phyloP scores from a whole-genome alignment of 2,888 invertebrate species.

The Diarsia mendica region DNA sequence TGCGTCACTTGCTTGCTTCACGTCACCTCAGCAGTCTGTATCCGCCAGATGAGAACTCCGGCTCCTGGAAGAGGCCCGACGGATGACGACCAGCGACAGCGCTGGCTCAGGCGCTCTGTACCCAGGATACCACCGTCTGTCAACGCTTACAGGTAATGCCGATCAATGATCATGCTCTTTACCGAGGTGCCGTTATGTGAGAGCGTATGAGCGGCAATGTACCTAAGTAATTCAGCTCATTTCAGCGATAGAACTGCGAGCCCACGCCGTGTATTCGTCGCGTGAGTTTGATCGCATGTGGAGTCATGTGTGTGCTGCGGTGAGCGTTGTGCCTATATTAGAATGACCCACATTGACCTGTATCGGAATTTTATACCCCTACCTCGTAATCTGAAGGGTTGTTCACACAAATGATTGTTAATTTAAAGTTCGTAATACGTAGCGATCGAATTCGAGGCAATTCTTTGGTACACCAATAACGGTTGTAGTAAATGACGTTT shows the following conservation, averaged over 20 bases:
- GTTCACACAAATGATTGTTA: neutral
- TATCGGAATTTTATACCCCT: neutral
- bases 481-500: neutral
- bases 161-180: neutral
- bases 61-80: neutral
- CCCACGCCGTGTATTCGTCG: neutral
- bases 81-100: neutral
- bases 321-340: neutral
- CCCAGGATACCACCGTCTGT: neutral
- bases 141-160: neutral
- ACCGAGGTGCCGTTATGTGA: no score
- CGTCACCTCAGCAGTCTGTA: no score
- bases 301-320: neutral
- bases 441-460: no score
- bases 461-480: no score
- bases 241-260: neutral
- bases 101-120: neutral
- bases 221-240: neutral
- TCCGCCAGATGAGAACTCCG: no score
- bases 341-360: neutral
- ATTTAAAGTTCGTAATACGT: neutral
- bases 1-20: no score
- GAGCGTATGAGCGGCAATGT: no score
- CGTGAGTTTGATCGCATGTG: neutral
- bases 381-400: neutral